These are phyloP conservation scores for Mythimna lalbum DNA, from an alignment of 2,888 invertebrate species.

Conservation along the genomic window DNA sequence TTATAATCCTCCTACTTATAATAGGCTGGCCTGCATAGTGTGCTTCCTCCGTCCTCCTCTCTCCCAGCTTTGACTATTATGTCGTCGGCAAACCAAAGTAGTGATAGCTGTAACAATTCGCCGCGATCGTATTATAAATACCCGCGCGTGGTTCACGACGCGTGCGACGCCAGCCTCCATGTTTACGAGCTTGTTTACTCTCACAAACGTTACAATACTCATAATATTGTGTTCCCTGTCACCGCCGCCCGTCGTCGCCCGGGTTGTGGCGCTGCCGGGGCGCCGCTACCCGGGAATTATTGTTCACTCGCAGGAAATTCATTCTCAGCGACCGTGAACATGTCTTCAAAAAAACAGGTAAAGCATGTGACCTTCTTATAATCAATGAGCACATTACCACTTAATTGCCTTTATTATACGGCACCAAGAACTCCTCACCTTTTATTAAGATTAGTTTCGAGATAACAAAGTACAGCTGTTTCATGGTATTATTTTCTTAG, in stretches of 20 bases:
- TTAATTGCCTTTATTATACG: neutral
- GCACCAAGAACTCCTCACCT: neutral
- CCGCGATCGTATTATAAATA: slow-evolving; percentile 7
- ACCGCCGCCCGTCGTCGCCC: neutral
- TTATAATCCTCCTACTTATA: too few relatives aligned
- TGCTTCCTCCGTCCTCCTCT: too few relatives aligned
- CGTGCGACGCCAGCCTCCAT: neutral
- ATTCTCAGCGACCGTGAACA: neutral
- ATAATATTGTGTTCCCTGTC: neutral
- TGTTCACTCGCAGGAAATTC: neutral
- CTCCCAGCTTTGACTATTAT: too few relatives aligned
- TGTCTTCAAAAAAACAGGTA: neutral
- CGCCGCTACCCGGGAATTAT: neutral
- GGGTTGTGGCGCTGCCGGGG: neutral
- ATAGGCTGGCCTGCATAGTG: too few relatives aligned
- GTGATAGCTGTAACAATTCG: neutral
- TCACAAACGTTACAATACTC: neutral
- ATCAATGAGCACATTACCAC: too few relatives aligned
- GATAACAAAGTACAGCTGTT: too few relatives aligned
- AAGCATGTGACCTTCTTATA: neutral
- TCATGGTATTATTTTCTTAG: too few relatives aligned
- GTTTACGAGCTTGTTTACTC: slow-evolving; percentile 45
- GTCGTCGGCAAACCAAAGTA: too few relatives aligned
- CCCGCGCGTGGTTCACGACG: neutral
- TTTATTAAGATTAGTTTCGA: too few relatives aligned